Evolutionary conservation across 2,888 invertebrate genomes (phyloP).

Genomic region (Oscheius sp.): DNA sequence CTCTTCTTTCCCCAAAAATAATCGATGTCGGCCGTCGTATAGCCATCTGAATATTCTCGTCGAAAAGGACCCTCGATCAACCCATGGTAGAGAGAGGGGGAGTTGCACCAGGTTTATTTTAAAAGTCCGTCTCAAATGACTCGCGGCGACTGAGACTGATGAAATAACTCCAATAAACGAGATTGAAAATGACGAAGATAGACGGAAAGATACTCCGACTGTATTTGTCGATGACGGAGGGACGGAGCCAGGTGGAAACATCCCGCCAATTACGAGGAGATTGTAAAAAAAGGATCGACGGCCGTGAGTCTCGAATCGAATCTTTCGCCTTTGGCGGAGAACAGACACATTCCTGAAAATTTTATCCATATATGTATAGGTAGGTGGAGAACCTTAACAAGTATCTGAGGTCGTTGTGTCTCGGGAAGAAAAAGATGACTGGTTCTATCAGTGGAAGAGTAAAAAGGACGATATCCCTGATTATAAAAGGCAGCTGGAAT

Average conservation of each 20-base stretch:
- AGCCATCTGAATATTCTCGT: conserved; percentile 71
- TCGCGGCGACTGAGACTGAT: conserved; percentile 41
- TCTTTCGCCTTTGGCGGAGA: neutral
- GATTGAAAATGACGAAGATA: conserved; percentile 94
- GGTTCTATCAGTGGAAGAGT: conserved; percentile 57
- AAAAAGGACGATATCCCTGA: conserved; percentile 61
- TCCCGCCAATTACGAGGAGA: conserved; percentile 6
- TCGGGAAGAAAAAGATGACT: conserved; percentile 53
- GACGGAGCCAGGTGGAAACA: conserved; percentile 73
- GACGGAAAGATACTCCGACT: conserved; percentile 92
- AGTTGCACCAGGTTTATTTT: conserved; percentile 34
- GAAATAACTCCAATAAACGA: conserved; percentile 59
- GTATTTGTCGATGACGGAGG: conserved; percentile 98
- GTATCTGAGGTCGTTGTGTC: conserved; percentile 34
- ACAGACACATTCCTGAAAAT: conserved; percentile 18
- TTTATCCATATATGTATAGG: neutral
- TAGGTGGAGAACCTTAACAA: neutral
- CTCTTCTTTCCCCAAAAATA: conserved; percentile 72
- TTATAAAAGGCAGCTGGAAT: conserved; percentile 44
- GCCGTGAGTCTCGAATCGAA: neutral
- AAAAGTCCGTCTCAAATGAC: conserved; percentile 8
- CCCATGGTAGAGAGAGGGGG: neutral
- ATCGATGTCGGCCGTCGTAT: conserved; percentile 73
- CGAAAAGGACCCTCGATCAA: neutral
- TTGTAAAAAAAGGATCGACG: conserved; percentile 14